Percentiles rank a stretch among this genome's conserved stretches.
phyloP scores from a whole-genome alignment of 2,797 vertebrate genomes.

The Schizopygopsis malacanthus region DNA sequence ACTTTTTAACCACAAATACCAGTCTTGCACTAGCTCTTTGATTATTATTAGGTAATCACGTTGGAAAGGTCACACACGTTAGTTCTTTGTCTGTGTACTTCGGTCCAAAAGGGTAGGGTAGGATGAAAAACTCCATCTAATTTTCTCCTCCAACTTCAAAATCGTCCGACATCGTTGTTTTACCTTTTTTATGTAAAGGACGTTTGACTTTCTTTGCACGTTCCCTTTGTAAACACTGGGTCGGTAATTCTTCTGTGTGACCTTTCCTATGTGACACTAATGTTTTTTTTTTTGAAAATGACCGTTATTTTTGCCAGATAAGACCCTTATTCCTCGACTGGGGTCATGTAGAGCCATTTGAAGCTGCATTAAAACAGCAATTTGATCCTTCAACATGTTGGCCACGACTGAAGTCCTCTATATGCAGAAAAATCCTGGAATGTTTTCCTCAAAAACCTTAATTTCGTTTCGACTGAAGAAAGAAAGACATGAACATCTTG shows the following conservation, averaged over 20 bases:
- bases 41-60: no score
- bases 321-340: background rate
- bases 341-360: background rate
- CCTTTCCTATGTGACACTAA: background rate
- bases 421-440: background rate
- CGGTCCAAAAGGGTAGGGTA: background rate
- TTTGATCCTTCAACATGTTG: background rate
- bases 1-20: no score
- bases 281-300: background rate
- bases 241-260: background rate
- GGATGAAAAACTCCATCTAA: background rate
- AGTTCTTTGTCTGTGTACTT: no score
- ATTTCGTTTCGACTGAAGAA: background rate
- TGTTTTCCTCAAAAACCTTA: background rate
- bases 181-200: background rate
- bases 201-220: background rate
- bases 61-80: no score
- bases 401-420: background rate
- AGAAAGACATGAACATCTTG: background rate
- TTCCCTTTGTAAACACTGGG: no score
- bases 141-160: no score
- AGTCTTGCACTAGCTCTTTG: no score
- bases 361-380: background rate
- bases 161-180: no score
- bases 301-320: background rate